These are phyloP conservation scores for Lepidochitona cinerea DNA, from an alignment of 2,888 invertebrate species.

Conservation along the genomic window DNA sequence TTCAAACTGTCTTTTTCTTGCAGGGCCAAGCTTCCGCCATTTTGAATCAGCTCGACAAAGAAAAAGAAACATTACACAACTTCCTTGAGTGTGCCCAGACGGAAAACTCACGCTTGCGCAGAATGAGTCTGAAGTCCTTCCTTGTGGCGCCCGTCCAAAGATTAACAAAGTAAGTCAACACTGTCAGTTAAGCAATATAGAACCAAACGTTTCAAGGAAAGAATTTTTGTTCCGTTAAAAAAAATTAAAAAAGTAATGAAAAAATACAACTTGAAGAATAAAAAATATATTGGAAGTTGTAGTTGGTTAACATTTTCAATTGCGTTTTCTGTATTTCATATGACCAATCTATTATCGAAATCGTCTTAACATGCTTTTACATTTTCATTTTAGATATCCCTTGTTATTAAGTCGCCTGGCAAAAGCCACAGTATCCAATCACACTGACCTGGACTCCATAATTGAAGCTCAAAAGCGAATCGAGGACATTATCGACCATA, in stretches of 20 bases:
- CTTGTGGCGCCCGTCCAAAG: background rate
- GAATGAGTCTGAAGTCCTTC: slow-evolving; percentile 1
- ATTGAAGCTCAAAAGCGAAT: background rate
- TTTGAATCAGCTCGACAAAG: background rate
- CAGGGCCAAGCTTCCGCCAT: background rate
- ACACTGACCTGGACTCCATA: background rate
- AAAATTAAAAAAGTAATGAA: too few species aligned
- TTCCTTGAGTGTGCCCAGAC: background rate
- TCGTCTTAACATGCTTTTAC: too few species aligned
- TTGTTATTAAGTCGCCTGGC: background rate
- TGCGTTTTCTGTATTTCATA: too few species aligned
- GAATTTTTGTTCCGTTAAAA: too few species aligned
- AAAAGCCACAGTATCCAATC: background rate
- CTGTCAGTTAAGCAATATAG: too few species aligned
- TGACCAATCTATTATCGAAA: too few species aligned
- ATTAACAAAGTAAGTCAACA: background rate
- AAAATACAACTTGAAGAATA: too few species aligned
- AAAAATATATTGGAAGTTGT: too few species aligned
- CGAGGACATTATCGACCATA: slow-evolving; percentile 2
- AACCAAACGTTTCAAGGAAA: too few species aligned
- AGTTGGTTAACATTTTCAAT: too few species aligned
- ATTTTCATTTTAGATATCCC: background rate
- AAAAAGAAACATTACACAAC: background rate
- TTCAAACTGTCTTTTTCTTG: too few species aligned
- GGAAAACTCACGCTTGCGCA: background rate